A percentile compares a stretch with the other conserved stretches of the same genome.
Evolutionary conservation across 2,888 invertebrate species (phyloP).

Genomic region (Hirtodrosophila alboralis): DNA sequence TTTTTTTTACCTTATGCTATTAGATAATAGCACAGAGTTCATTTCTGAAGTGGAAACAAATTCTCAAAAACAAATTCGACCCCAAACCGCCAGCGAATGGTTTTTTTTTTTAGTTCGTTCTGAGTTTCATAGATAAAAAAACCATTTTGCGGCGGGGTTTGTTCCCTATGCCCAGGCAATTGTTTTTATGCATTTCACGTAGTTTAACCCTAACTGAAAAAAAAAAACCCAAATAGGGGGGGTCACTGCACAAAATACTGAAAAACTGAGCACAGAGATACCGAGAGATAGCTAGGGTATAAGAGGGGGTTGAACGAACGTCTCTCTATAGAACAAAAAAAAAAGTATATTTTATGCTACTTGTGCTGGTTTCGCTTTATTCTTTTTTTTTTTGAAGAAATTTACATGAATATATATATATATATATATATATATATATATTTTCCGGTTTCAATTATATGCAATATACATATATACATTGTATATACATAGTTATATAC

Average conservation of each 20-base stretch:
- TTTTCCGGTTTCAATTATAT: slow-evolving; percentile 83
- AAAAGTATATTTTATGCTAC: slow-evolving; percentile 60
- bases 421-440: slow-evolving; percentile 68
- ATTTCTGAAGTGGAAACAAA: slow-evolving; percentile 8
- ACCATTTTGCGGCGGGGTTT: slow-evolving; percentile 44
- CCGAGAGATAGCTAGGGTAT: slow-evolving; percentile 3
- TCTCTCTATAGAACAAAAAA: slow-evolving; percentile 33
- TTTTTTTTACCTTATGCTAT: slow-evolving; percentile 38
- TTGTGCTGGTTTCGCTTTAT: slow-evolving; percentile 51
- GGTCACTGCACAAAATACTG: slow-evolving; percentile 32
- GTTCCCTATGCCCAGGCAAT: slow-evolving; percentile 53
- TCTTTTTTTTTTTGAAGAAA: slow-evolving; percentile 53
- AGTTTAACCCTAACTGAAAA: slow-evolving; percentile 60
- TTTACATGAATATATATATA: slow-evolving; percentile 82
- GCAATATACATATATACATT: slow-evolving; percentile 59
- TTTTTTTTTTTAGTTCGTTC: slow-evolving; percentile 25
- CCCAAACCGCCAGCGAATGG: slow-evolving; percentile 39
- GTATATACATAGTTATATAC: slow-evolving; percentile 17
- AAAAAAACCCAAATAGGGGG: slow-evolving; percentile 27
- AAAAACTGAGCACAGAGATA: slow-evolving; percentile 27
- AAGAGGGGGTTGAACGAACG: slow-evolving; percentile 16
- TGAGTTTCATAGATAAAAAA: slow-evolving; percentile 69
- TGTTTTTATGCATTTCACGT: slow-evolving; percentile 77
- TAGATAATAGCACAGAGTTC: slow-evolving; percentile 56
- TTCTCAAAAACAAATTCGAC: slow-evolving; percentile 16